Conservation (phyloP, 2,797 vertebrate genomes). For the Molossus molossus region DNA sequence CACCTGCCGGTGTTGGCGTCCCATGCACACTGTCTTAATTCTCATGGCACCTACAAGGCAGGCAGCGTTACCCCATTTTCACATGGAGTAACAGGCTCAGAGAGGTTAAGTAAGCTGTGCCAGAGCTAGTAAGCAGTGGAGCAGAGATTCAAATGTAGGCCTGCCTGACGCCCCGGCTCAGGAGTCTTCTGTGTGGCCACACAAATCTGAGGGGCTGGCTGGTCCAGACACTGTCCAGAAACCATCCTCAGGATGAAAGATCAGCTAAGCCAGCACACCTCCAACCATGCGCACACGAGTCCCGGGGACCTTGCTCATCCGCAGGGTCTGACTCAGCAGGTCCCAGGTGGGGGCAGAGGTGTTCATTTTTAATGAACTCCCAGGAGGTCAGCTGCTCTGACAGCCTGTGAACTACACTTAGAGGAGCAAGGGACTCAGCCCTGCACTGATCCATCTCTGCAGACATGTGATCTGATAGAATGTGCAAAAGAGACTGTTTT, state of each 20-base stretch:
- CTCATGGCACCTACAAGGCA: neutral
- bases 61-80: neutral
- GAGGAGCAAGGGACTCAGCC: neutral
- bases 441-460: neutral
- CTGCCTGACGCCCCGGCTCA: neutral
- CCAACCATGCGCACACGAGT: accelerated
- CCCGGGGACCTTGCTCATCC: neutral
- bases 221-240: neutral
- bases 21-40: no score
- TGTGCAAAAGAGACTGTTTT: neutral
- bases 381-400: neutral
- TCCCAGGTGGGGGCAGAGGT: neutral
- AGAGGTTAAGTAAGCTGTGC: neutral
- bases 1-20: neutral
- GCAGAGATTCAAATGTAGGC: neutral
- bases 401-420: neutral
- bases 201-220: neutral
- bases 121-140: neutral
- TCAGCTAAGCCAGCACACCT: neutral
- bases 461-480: neutral
- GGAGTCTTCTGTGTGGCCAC: neutral
- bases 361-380: neutral
- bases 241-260: neutral
- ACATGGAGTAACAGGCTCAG: neutral
- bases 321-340: neutral